These are phyloP conservation scores for Ctenomys sociabilis DNA, from an alignment of 2,113 vertebrate genomes.

Conservation along the genomic window DNA sequence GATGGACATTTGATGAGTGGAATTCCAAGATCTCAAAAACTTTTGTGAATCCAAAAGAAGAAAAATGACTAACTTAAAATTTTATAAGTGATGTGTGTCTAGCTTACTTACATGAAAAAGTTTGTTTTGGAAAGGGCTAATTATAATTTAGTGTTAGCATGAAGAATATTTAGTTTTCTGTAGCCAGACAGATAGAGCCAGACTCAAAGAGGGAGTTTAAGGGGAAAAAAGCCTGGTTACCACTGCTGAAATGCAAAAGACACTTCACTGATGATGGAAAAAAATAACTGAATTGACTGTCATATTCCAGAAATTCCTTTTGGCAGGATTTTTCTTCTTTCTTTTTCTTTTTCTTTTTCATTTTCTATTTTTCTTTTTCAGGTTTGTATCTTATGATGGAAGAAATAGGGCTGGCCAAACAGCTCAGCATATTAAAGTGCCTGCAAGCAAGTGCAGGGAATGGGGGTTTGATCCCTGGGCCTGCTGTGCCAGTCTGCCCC, in stretches of 20 bases:
- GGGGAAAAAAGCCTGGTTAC: not conserved
- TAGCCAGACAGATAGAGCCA: not conserved
- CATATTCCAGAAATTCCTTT: not conserved
- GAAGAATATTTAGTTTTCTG: not conserved
- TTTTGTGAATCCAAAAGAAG: not conserved
- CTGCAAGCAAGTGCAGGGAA: too few species aligned
- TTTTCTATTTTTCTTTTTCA: not conserved
- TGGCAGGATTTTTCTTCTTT: not conserved
- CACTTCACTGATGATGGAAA: not conserved
- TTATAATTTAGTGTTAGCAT: not conserved
- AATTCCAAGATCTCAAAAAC: not conserved
- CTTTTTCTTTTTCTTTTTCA: not conserved
- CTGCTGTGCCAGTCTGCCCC: too few species aligned
- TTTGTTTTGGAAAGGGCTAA: not conserved
- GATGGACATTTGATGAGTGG: not conserved
- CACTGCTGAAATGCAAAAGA: not conserved
- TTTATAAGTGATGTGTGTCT: not conserved
- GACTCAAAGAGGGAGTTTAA: not conserved
- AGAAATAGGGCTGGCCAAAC: not conserved
- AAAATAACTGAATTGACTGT: not conserved
- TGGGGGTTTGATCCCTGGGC: too few species aligned
- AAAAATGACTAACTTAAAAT: not conserved
- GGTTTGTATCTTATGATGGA: not conserved
- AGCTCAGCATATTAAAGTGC: too few species aligned
- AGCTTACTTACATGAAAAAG: constrained; percentile 1